These are phyloP conservation scores for Elaphurus davidianus DNA, from an alignment of 2,113 vertebrate species.

Conservation along the genomic window DNA sequence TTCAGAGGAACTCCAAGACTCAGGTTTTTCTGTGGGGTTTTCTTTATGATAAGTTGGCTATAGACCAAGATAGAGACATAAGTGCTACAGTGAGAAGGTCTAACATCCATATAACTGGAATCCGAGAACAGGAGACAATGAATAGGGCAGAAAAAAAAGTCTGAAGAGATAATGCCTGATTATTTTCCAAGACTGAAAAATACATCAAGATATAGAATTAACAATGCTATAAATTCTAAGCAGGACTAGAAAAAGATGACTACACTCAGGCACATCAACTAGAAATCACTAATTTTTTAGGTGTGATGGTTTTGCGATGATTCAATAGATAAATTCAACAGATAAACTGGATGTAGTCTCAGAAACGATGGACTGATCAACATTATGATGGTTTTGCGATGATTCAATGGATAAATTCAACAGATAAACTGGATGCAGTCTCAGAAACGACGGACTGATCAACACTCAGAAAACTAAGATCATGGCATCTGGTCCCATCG, in stretches of 20 bases:
- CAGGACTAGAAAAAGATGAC: background rate
- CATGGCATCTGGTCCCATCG: too few species aligned
- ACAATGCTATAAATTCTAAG: background rate
- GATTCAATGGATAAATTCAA: background rate
- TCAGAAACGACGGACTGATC: background rate
- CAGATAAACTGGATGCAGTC: background rate
- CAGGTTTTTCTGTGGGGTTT: background rate
- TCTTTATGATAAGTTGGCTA: background rate
- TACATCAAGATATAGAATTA: background rate
- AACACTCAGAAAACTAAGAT: too few species aligned
- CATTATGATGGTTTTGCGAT: background rate
- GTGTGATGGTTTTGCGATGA: background rate
- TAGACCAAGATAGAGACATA: background rate
- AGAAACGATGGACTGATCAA: background rate
- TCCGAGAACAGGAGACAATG: background rate
- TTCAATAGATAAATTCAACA: background rate
- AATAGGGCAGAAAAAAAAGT: background rate
- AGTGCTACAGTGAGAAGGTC: background rate
- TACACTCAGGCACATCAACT: background rate
- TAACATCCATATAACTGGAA: background rate
- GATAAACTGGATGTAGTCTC: background rate
- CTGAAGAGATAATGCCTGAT: background rate
- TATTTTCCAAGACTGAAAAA: background rate
- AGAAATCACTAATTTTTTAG: background rate
- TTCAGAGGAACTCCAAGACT: background rate